Evolutionary conservation across 2,113 vertebrate species (phyloP), one percentile per base, ranked within the genome.

Genomic region (Syngnathoides biaculeatus): DNA sequence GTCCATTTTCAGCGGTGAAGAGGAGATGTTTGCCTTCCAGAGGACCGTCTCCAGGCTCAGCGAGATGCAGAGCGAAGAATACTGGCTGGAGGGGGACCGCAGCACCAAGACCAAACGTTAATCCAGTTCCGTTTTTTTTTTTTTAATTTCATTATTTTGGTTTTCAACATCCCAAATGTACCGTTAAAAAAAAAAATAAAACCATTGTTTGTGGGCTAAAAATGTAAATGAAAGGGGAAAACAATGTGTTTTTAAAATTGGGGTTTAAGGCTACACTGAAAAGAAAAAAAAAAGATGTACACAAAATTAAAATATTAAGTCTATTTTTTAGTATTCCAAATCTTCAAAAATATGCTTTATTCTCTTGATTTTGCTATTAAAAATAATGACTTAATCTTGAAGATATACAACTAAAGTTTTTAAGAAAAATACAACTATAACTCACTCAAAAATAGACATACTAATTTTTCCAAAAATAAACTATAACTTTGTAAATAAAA

Each of bases 1-100:
- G 74, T 93, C 97, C 71, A 93, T 99, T 87, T 99, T 98, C 83
- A 97, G 94, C 0, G 97, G 97, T 47, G 96, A 97, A 69, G 96
- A 99, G 85, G 97, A 98, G 69, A 59, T 89, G 69, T 98, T 99
- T 81, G 96, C 97, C 52, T 98, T 95, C 90, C 95, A 98, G 74
- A 94, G 97, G 60, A 98, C 97, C 0, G 19, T 96, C 30, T 99
- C 97, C 19, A 94, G 97, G 0, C 96, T 99, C 60, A 98, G 94
- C 0, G 95, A 98, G 92, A 99, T 99, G 97, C 97, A 99, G 73
- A 95, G 95, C 0, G 96, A 96, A 30, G 93, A 96, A 64, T 98
- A 99, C 78, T 99, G 97, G 97, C 73, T 91, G 7, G 94, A 94
- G 69, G 95, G 96, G 4, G 95, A 96, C 85, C 89, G 96, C 82